A percentile compares a stretch with the other conserved stretches of the same genome.
These are phyloP conservation scores for Lophius piscatorius DNA, from an alignment of 2,113 vertebrate genomes.

Conservation along the genomic window DNA sequence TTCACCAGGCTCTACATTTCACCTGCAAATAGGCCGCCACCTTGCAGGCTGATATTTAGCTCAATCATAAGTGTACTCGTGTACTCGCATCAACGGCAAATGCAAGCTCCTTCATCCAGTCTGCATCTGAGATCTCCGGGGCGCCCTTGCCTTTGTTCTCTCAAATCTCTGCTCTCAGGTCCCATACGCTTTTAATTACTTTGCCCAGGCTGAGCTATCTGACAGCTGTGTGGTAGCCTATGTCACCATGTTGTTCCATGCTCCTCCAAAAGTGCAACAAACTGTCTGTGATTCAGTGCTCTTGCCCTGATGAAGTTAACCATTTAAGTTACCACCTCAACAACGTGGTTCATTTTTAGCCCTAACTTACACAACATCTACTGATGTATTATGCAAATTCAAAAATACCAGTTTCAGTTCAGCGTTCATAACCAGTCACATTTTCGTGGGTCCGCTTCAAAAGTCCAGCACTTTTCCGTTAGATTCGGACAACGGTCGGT, in stretches of 20 bases:
- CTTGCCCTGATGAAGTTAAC: not conserved
- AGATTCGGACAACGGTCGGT: too few relatives aligned
- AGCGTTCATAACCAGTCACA: too few relatives aligned
- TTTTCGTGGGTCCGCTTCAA: too few relatives aligned
- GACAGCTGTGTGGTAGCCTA: too few relatives aligned
- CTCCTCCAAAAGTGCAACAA: too few relatives aligned
- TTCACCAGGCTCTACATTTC: constrained; percentile 49
- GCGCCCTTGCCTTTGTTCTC: not conserved
- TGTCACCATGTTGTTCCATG: not conserved
- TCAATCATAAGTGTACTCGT: constrained; percentile 51
- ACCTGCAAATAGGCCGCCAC: constrained; percentile 42
- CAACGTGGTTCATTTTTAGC: not conserved
- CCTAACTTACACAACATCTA: not conserved
- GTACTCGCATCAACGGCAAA: constrained; percentile 27
- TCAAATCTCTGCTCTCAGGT: constrained; percentile 9
- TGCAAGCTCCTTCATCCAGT: constrained; percentile 25
- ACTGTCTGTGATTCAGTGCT: too few relatives aligned
- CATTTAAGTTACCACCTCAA: not conserved
- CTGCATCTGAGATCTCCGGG: not conserved
- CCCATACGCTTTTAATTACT: not conserved
- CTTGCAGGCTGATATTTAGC: constrained; percentile 51
- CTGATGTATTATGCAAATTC: too few relatives aligned
- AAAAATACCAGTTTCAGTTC: too few relatives aligned
- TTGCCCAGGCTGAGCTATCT: not conserved
- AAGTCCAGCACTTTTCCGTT: too few relatives aligned